Evolutionary conservation across 1,140 invertebrate genomes (phyloP), one percentile per base, ranked within the genome.

Genomic region (Heliconius nattereri): DNA sequence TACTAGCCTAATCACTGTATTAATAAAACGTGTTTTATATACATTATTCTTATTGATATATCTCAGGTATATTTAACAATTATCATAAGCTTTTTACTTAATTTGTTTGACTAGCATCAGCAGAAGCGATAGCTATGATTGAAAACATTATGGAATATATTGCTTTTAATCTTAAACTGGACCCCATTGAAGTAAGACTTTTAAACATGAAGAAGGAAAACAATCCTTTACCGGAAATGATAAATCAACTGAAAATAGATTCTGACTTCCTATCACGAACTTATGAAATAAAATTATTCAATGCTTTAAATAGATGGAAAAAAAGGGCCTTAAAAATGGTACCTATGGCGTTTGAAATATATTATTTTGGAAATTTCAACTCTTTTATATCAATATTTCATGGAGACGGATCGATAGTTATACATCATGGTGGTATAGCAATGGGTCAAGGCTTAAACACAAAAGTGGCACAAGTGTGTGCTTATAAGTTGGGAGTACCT

Each of bases 61-160:
- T 35, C 6, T 35, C 32, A 35, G 32, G 32, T 7, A 35, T 35
- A 35, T 35, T 35, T 35, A 35, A 7, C 32, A 35, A 52, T 52
- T 19, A 49, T 19, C 5, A 52, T 7, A 20, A 19, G 19, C 49
- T 52, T 52, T 7, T 76, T 29, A 19, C 57, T 73, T 26, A 1
- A 82, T 79, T 93, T 93, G 11, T 13, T 26, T 29, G 20, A 29
- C 45, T 78, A 96, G 97, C 96, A 45, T 95, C 96, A 3, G 94
- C 95, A 3, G 97, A 97, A 93, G 96, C 93, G 32, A 88, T 97
- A 19, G 96, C 95, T 19, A 95, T 97, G 89, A 96, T 96, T 37
- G 98, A 98, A 90, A 96, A 95, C 74, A 96, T 98, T 32, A 98
- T 99, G 96, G 98, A 98, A 84, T 96, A 97, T 87, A 97, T 98